Evolutionary conservation across 2,113 vertebrate species (phyloP).

Genomic region (Lophotis ruficrista): DNA sequence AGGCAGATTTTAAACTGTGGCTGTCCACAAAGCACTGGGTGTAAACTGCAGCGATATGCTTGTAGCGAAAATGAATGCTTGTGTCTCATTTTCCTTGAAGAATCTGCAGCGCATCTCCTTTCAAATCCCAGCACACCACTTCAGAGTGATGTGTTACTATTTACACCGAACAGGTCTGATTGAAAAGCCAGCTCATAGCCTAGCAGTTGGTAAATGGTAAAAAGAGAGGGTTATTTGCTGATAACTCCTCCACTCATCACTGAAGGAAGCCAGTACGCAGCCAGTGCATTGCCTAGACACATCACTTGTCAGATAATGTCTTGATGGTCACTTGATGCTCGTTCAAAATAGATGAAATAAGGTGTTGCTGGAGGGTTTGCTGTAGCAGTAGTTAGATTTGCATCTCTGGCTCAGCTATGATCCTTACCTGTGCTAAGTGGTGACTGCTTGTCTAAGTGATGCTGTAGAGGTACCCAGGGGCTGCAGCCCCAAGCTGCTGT

Average conservation of each 20-base stretch:
- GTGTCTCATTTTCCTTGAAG: conserved; percentile 1
- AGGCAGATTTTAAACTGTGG: neutral
- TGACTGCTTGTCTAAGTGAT: neutral
- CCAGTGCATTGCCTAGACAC: neutral
- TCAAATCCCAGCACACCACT: conserved; percentile 9
- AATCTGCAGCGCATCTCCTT: neutral
- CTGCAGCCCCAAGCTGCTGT: neutral
- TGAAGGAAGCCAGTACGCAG: neutral
- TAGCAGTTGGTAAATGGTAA: conserved; percentile 33
- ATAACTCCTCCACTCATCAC: neutral
- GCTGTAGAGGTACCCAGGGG: fast-evolving
- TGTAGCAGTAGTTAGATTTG: neutral
- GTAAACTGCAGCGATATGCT: neutral
- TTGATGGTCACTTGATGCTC: neutral
- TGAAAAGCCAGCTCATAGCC: conserved; percentile 27
- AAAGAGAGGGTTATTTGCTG: neutral
- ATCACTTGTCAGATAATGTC: neutral
- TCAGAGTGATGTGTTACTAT: neutral
- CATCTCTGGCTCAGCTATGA: neutral
- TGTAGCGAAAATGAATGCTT: neutral
- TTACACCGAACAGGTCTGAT: neutral
- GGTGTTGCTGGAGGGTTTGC: neutral
- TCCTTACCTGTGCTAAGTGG: neutral
- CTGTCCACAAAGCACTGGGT: neutral
- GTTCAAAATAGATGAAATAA: neutral